Evolutionary conservation across 2,888 invertebrate genomes (phyloP), one percentile per base, ranked within the genome.

Genomic region (Gasteruption jaculator): DNA sequence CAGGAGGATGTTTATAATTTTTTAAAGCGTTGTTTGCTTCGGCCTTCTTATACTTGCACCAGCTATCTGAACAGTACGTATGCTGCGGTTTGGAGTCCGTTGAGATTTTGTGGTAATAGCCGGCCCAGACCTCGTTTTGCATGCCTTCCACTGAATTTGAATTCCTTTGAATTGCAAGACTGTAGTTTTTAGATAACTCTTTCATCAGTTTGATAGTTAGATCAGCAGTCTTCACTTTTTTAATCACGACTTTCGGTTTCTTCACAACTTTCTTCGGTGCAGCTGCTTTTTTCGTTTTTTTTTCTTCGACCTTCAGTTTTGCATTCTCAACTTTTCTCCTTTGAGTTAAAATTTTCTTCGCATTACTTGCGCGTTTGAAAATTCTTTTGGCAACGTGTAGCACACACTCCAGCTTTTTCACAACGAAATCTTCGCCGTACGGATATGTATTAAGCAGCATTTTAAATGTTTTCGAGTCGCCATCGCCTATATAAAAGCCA

Each of bases 131-230:
- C 27, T 38, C 49, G 12, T 41, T 43, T 16, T 34, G 21, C 50
- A 50, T 50, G 18, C 41, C 43, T 27, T 41, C 35, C 10, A 41
- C 27, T 6, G 35, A 41, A 26, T 41, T 12, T n/a, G 14, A 16
- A 19, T 41, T 49, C n/a, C 49, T 34, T 15, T 47, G 39, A 16
- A 58, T 54, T 5, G 57, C 60, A 16, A 50, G 27, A 12, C 57
- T 54, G 45, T 56, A 58, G 37, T 50, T 54, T 5, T 16, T 37
- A 27, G 54, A 51, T 8, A 60, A 25, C 20, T 50, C 43, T 36
- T 51, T 32, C 25, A 58, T 49, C 15, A 46, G 18, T 25, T 48
- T 48, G 20, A 50, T 45, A 2, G 47, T 49, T 8, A 57, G 43
- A 39, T 34, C 14, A 5, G 16, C 15, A 24, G 18, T 25, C 27